Conservation (phyloP, 2,113 vertebrate genomes). For the Callorhinus ursinus region DNA sequence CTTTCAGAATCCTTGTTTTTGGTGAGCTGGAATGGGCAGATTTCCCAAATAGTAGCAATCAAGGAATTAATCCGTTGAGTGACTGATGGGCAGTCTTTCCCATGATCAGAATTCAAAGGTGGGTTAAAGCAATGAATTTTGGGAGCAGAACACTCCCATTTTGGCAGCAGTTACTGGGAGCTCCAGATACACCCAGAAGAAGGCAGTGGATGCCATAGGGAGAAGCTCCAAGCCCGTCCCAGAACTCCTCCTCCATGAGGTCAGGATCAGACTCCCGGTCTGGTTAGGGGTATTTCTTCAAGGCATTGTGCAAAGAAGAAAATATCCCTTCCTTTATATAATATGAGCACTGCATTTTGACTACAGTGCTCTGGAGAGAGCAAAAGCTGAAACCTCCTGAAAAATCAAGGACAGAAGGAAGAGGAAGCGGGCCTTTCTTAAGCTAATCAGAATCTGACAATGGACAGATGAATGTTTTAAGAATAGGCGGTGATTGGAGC, state of each 20-base stretch:
- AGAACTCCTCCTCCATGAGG: background rate
- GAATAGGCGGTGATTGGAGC: background rate
- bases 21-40: background rate
- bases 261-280: background rate
- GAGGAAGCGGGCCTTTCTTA: background rate
- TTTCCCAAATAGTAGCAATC: background rate
- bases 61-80: background rate
- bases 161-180: background rate
- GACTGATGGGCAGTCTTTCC: background rate
- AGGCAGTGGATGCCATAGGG: background rate
- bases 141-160: background rate
- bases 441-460: background rate
- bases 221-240: background rate
- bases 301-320: background rate
- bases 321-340: background rate
- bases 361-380: background rate
- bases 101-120: conserved; percentile 38
- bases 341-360: background rate
- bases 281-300: background rate
- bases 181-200: background rate
- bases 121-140: background rate
- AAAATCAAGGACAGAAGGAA: background rate
- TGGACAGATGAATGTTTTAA: background rate
- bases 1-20: background rate
- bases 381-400: too few species aligned